These are phyloP conservation scores for Carterocephalus palaemon DNA, from an alignment of 2,888 invertebrate species.

Conservation along the genomic window DNA sequence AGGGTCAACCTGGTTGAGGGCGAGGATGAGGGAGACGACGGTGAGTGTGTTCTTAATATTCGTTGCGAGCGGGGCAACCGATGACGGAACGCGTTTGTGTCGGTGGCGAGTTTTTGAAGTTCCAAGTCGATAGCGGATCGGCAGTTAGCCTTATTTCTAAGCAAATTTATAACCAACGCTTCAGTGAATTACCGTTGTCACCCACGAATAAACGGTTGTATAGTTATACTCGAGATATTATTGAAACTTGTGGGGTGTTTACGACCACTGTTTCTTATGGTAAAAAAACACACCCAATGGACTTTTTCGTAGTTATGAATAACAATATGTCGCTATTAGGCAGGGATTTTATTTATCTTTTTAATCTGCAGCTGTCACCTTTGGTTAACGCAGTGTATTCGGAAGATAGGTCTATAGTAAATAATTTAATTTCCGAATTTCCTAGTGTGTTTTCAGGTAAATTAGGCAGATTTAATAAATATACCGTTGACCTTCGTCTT, in stretches of 20 bases:
- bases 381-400: constrained; percentile 1
- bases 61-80: constrained; percentile 21
- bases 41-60: constrained; percentile 30
- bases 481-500: constrained; percentile 25
- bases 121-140: constrained; percentile 30
- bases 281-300: constrained; percentile 3
- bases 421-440: constrained; percentile 6
- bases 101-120: constrained; percentile 23
- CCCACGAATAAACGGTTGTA: constrained; percentile 20
- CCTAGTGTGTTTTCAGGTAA: constrained; percentile 15
- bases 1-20: constrained; percentile 24
- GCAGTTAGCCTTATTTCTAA: constrained; percentile 29
- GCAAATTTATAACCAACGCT: constrained; percentile 17
- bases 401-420: neutral
- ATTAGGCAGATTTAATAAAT: constrained; percentile 24
- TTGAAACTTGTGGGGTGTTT: constrained; percentile 20
- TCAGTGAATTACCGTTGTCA: constrained; percentile 22
- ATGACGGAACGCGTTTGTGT: constrained; percentile 26
- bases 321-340: constrained; percentile 23
- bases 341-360: constrained; percentile 21
- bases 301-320: constrained; percentile 21
- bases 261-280: constrained; percentile 22
- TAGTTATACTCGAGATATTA: constrained; percentile 27
- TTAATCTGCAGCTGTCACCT: constrained; percentile 24
- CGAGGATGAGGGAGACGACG: constrained; percentile 26